These are phyloP conservation scores for Dasypolia templi DNA, from an alignment of 2,888 invertebrate species.

Conservation along the genomic window DNA sequence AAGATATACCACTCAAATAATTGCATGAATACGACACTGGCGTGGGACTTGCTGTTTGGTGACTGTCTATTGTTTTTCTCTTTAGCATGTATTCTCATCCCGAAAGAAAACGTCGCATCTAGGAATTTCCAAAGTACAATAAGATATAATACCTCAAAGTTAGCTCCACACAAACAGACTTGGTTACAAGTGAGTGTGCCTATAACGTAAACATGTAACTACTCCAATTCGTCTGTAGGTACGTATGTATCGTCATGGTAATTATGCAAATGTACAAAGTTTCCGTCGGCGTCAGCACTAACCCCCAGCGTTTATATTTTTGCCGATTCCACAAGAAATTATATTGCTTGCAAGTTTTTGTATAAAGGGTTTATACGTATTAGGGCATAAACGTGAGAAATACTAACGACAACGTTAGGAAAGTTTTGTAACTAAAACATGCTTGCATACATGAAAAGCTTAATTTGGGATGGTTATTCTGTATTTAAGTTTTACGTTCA, in stretches of 20 bases:
- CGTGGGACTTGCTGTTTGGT: no score
- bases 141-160: constrained; percentile 28
- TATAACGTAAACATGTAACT: constrained; percentile 1
- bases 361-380: constrained; percentile 4
- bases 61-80: background rate
- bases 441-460: background rate
- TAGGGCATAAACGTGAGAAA: background rate
- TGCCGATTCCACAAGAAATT: constrained; percentile 38
- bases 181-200: constrained; percentile 32
- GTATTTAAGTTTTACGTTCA: background rate
- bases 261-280: constrained; percentile 68
- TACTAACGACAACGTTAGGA: constrained; percentile 2
- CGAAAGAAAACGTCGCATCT: background rate
- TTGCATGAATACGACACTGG: background rate
- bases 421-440: constrained; percentile 25
- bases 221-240: constrained; percentile 17
- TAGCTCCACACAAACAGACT: constrained; percentile 28
- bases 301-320: constrained; percentile 50
- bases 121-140: background rate
- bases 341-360: constrained; percentile 35
- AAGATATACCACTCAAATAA: background rate
- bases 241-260: constrained; percentile 38
- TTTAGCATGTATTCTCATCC: background rate
- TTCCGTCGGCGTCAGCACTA: constrained; percentile 37
- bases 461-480: background rate